Evolutionary conservation across 30 jellyfish, hydroid and myxozoan genomes (phyloP).

Genomic region (Morbakka virulenta): DNA sequence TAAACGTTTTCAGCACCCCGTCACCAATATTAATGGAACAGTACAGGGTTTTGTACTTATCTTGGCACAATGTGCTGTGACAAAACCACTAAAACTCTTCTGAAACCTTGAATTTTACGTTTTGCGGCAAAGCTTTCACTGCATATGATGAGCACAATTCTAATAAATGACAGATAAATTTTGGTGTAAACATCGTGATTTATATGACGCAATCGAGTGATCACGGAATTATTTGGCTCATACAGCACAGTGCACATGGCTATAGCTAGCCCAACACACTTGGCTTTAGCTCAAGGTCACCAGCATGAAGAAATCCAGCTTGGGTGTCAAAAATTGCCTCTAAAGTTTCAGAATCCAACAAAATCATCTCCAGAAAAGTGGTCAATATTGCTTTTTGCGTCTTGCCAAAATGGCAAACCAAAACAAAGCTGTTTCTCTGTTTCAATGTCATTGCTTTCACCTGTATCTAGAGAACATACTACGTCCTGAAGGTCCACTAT

Average conservation of each 20-base stretch:
- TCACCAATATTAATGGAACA: background rate
- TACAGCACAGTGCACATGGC: background rate
- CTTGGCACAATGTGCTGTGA: background rate
- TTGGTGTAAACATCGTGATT: no score
- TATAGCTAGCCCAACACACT: background rate
- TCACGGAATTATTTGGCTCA: background rate
- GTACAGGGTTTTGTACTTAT: background rate
- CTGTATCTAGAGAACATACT: background rate
- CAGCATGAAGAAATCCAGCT: background rate
- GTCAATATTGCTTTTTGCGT: background rate
- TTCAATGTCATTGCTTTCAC: background rate
- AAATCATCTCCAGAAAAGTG: background rate
- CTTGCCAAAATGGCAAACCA: background rate
- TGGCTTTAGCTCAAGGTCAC: background rate
- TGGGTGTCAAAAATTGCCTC: background rate
- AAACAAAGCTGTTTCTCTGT: background rate
- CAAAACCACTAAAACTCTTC: no score
- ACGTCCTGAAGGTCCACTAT: background rate
- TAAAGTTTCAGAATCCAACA: background rate
- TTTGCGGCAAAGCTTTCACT: no score
- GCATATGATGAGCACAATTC: no score
- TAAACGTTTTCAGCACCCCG: background rate
- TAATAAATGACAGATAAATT: no score
- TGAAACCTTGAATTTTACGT: no score
- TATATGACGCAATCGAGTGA: no score